Evolutionary conservation across 2,797 vertebrate genomes (phyloP), one percentile per base, ranked within the genome.

Genomic region (Poecilia gillii): DNA sequence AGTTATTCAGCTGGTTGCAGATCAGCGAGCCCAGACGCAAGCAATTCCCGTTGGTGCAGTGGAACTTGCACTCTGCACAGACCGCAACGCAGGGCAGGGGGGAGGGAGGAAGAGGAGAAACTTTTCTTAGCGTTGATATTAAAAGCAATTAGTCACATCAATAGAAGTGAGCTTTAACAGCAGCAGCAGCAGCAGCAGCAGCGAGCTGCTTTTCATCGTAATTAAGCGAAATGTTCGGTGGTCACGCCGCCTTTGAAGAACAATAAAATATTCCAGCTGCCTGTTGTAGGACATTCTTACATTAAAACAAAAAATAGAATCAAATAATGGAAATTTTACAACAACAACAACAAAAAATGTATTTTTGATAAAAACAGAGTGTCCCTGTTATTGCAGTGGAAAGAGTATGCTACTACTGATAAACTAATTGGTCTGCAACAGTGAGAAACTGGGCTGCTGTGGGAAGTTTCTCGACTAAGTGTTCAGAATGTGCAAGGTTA

Each of bases 1-100:
- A 99, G 95, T 99, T 97, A 85, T 99, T 97, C 94, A 98, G 96
- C 92, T 98, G 97, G 96, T 99, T 98, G 95, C 98, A 99, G 96
- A 99, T 97, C 95, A 98, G 92, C 62, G 97, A 98, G 88, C 97
- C 97, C 93, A 97, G 96, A 94, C 97, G 97, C 94, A 98, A 96
- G 95, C 98, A 99, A 94, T 97, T 97, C 93, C 97, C 98, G 93
- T 97, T 99, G 95, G 97, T 96, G 94, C 98, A 99, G 96, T 96
- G 97, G 96, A 99, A 99, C 96, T 97, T 98, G 97, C 98, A 99
- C 97, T 98, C 98, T 99, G 94, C 86, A 91, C 89, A 47, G 33
- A 33, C 6, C 9, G 62, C 55, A 75, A 36, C 1, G 47, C 36
- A 28, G 25, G 28, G 25, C 1, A 33, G 6, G 47, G 36, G 59